Base-by-base conservation (phyloP, 30 jellyfish, hydroid and myxozoan species). In the Catostylus mosaicus region DNA sequence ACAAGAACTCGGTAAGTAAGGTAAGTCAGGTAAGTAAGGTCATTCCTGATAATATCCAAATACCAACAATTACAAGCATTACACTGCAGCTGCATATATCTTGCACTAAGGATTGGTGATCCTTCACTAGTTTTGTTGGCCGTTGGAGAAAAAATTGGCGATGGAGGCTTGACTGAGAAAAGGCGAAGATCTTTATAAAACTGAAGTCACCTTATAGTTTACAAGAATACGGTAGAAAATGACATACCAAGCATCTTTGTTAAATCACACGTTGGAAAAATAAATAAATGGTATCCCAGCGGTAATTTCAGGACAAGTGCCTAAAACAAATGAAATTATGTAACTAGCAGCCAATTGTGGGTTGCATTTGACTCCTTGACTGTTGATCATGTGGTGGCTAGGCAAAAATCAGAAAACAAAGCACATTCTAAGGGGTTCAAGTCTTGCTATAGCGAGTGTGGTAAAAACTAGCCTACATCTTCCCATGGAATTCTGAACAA, bases 161-260 rank as follows among this genome's bases (percentile, higher is more conserved):
- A n/a, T n/a, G n/a, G n/a, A n/a, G n/a, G n/a, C n/a, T n/a, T n/a
- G n/a, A n/a, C n/a, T n/a, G n/a, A n/a, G n/a, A n/a, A n/a, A n/a
- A n/a, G n/a, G n/a, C n/a, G n/a, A n/a, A n/a, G n/a, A n/a, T n/a
- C n/a, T n/a, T n/a, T n/a, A n/a, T n/a, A n/a, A 40, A 7, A 4
- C 63, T 48, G 63, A 2, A 4, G 24, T 27, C 63, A 23, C 14
- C 20, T 48, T 4, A 40, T 5, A 40, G 7, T 40, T 48, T 48
- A 48, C 24, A 3, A 59, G 35, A 7, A 59, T 18, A 1, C 1
- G 20, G 71, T 7, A 10, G 3, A 10, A 26, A 10, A n/a, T 52
- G 67, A 63, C 89, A 8, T 61, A 92, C 98, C 98, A 24, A 92
- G 96, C 30, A 37, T 37, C n/a, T 69, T 34, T n/a, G 97, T 87